Evolutionary conservation across 2,888 invertebrate genomes (phyloP).

Genomic region (Lepidocyrtoides sp.): DNA sequence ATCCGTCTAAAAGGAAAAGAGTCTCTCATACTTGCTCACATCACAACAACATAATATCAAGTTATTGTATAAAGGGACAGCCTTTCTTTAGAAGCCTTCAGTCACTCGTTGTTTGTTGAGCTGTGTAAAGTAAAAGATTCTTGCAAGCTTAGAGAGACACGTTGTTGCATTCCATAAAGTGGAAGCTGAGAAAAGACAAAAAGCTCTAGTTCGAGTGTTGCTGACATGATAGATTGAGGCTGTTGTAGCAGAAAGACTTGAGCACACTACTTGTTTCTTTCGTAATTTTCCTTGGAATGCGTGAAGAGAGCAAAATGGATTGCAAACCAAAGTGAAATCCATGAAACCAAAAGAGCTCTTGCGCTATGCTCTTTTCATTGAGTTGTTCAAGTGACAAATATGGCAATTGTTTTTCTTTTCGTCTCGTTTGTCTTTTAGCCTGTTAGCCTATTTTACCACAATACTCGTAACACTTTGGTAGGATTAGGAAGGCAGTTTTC

Average conservation of each 20-base stretch:
- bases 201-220: constrained; percentile 36
- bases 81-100: background rate
- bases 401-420: constrained; percentile 33
- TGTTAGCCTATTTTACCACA: constrained; percentile 24
- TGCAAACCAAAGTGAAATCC: constrained; percentile 12
- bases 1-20: background rate
- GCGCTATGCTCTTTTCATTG: constrained; percentile 13
- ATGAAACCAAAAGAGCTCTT: background rate
- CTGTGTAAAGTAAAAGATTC: constrained; percentile 32
- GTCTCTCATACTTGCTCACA: background rate
- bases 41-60: background rate
- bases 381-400: constrained; percentile 49
- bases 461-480: background rate
- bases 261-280: constrained; percentile 15
- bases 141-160: background rate
- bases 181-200: background rate
- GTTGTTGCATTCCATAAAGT: background rate
- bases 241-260: constrained; percentile 10
- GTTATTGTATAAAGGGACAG: constrained; percentile 20
- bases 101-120: constrained; percentile 48
- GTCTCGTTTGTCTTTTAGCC: background rate
- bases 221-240: constrained; percentile 58
- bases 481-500: constrained; percentile 31
- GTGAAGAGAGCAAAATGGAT: background rate
- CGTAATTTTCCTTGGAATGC: constrained; percentile 25